A percentile compares a stretch with the other conserved stretches of the same genome.
These are phyloP conservation scores for Gymnorhina tibicen DNA, from an alignment of 2,113 vertebrate genomes.

Conservation along the genomic window DNA sequence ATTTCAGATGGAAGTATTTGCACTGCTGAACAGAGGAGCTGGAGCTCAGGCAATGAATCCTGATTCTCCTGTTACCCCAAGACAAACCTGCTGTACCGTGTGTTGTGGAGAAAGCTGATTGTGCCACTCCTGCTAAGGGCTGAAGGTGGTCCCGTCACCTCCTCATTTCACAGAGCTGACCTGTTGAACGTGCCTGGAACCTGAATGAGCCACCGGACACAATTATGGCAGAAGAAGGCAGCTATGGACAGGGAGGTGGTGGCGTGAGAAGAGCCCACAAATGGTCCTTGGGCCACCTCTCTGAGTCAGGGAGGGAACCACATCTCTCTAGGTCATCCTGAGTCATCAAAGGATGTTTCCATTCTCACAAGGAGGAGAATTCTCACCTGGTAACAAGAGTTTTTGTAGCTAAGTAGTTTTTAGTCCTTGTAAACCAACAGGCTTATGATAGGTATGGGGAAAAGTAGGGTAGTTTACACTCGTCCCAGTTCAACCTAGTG, in stretches of 20 bases:
- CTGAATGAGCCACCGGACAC: neutral
- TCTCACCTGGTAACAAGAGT: neutral
- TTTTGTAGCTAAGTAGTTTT: neutral
- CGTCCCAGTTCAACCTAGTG: neutral
- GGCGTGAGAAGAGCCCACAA: neutral
- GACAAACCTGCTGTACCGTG: neutral
- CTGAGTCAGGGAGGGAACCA: neutral
- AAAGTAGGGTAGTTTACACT: neutral
- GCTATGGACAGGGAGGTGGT: neutral
- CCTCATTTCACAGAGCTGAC: neutral
- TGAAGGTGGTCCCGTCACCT: neutral
- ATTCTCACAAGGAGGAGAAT: neutral
- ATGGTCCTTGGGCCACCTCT: neutral
- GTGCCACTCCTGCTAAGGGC: neutral
- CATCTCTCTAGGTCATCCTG: neutral
- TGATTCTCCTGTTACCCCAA: neutral
- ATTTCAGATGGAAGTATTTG: neutral
- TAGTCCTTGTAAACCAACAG: neutral
- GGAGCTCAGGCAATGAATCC: neutral
- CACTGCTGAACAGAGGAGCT: neutral
- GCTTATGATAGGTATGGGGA: neutral
- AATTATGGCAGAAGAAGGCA: neutral
- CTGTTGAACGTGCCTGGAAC: neutral
- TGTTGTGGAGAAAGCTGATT: neutral
- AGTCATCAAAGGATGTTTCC: neutral